Evolutionary conservation across 2,113 vertebrate species (phyloP).

Genomic region (Xerus inauris): DNA sequence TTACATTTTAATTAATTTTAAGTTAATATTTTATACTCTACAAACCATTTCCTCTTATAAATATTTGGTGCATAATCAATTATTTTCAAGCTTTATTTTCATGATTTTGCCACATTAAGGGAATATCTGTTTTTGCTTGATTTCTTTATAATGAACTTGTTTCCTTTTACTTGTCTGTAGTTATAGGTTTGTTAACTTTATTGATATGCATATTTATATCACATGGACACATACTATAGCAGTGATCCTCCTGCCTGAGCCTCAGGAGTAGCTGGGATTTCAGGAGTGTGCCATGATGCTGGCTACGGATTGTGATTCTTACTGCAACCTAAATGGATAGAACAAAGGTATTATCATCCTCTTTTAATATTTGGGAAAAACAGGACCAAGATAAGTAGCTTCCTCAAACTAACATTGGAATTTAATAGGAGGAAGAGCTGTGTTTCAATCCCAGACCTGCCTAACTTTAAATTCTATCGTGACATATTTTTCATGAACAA

Average conservation of each 20-base stretch:
- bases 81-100: neutral
- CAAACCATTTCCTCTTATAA: neutral
- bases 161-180: neutral
- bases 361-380: neutral
- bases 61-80: neutral
- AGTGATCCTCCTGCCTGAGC: neutral
- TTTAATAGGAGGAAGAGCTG: neutral
- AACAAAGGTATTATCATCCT: neutral
- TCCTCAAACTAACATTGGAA: neutral
- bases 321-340: neutral
- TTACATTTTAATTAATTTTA: neutral
- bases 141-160: neutral
- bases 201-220: neutral
- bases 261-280: neutral
- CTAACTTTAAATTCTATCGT: neutral
- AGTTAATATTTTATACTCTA: neutral
- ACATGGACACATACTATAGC: neutral
- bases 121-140: neutral
- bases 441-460: neutral
- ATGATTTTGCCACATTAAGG: neutral
- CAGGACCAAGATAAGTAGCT: neutral
- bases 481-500: neutral
- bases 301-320: neutral
- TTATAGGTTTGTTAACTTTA: neutral
- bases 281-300: neutral